These are phyloP conservation scores for Camelus dromedarius DNA, from an alignment of 2,113 vertebrate genomes.

Conservation along the genomic window DNA sequence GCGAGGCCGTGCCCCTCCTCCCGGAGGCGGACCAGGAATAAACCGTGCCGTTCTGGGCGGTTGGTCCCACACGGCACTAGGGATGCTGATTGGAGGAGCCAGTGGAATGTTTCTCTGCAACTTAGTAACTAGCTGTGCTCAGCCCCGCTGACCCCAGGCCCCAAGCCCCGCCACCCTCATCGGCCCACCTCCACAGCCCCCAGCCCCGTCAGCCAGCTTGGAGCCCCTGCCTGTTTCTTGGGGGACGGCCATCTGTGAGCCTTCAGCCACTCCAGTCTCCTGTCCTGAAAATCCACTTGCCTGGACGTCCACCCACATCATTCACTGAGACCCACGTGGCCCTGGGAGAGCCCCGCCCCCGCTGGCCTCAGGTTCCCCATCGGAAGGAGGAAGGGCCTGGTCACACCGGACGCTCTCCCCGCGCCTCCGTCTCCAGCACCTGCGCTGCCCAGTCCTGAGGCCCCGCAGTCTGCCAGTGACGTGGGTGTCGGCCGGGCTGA, in stretches of 20 bases:
- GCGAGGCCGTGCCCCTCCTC: too few species aligned
- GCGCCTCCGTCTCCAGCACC: too few species aligned
- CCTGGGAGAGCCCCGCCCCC: accelerated
- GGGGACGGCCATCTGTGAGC: accelerated
- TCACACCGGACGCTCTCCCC: accelerated
- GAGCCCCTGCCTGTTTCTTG: accelerated
- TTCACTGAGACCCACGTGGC: accelerated
- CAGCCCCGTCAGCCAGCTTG: too few species aligned
- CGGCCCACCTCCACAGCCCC: too few species aligned
- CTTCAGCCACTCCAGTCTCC: background rate
- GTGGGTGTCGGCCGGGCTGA: too few species aligned
- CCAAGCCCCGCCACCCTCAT: accelerated
- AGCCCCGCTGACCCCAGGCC: accelerated
- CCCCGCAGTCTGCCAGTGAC: accelerated
- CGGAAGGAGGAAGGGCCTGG: accelerated
- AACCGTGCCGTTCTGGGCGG: accelerated
- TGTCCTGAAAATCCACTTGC: background rate
- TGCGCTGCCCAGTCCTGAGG: accelerated
- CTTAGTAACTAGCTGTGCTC: background rate
- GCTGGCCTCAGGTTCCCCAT: background rate
- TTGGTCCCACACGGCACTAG: accelerated
- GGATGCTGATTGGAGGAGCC: accelerated
- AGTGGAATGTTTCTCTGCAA: accelerated
- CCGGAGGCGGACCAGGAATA: too few species aligned
- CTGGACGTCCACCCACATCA: background rate